Percentiles rank a stretch among this genome's conserved stretches.
These are phyloP conservation scores for Morpho helenor DNA, from an alignment of 2,888 invertebrate genomes.

Conservation along the genomic window DNA sequence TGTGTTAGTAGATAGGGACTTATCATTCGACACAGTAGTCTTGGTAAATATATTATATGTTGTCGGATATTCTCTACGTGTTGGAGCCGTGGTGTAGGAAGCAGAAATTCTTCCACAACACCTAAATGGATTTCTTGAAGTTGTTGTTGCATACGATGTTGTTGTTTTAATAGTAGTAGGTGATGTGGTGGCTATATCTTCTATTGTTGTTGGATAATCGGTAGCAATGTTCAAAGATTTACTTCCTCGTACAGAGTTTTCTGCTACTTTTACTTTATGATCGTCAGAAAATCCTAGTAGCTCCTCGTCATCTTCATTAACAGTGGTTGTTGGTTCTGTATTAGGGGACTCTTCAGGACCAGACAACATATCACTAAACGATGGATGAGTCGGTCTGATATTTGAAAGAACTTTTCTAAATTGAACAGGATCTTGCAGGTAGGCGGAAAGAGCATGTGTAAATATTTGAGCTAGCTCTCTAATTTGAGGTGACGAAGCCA, in stretches of 20 bases:
- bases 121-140: constrained; percentile 55
- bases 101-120: constrained; percentile 70
- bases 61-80: constrained; percentile 41
- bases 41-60: constrained; percentile 65
- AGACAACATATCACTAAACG: constrained; percentile 64
- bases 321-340: constrained; percentile 79
- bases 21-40: constrained; percentile 46
- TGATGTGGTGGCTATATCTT: constrained; percentile 42
- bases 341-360: constrained; percentile 59
- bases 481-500: constrained; percentile 82
- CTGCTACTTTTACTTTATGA: constrained; percentile 46
- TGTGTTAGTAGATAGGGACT: constrained; percentile 42
- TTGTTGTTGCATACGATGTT: constrained; percentile 44
- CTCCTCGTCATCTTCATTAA: constrained; percentile 86
- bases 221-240: constrained; percentile 61
- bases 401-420: constrained; percentile 87
- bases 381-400: constrained; percentile 88
- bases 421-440: constrained; percentile 89
- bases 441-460: constrained; percentile 89
- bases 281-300: constrained; percentile 88
- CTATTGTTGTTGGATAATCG: constrained; percentile 37
- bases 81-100: constrained; percentile 62
- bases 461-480: constrained; percentile 91
- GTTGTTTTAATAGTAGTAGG: constrained; percentile 41
- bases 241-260: constrained; percentile 54